phyloP scores from a whole-genome alignment of 2,113 vertebrate genomes.

The Cynocephalus volans region DNA sequence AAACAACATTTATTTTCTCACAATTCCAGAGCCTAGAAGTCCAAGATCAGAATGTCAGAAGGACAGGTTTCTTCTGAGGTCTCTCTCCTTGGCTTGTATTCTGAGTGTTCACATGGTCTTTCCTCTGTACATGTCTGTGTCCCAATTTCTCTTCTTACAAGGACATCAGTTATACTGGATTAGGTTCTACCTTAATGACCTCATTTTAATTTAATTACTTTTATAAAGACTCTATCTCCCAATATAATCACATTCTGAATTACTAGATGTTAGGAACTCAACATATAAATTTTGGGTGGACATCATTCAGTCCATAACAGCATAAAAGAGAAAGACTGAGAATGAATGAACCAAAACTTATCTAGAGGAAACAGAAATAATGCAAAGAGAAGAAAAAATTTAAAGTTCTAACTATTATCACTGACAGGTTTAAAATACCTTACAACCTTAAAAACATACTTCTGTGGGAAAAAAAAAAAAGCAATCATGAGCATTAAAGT shows the following conservation, averaged over 20 bases:
- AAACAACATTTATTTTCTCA: background rate
- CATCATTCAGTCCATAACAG: background rate
- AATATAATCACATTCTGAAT: background rate
- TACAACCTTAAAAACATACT: slow-evolving; percentile 30
- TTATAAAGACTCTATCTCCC: slow-evolving; percentile 1
- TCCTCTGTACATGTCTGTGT: background rate
- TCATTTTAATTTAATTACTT: background rate
- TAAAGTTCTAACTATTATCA: background rate
- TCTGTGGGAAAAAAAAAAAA: background rate
- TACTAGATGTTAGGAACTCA: background rate
- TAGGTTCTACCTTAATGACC: background rate
- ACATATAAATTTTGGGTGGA: background rate
- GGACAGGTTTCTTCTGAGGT: background rate
- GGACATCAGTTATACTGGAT: background rate
- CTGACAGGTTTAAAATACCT: background rate
- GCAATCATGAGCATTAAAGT: background rate
- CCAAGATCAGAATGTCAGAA: background rate
- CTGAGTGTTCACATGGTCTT: background rate
- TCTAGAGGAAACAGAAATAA: background rate
- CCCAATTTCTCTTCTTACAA: background rate
- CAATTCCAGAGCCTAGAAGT: background rate
- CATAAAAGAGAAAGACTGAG: background rate
- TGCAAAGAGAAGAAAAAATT: background rate
- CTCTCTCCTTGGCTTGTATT: background rate
- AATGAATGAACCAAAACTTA: slow-evolving; percentile 15